Percentiles rank a stretch among this genome's conserved stretches.
These are phyloP conservation scores for Sander lucioperca DNA, from an alignment of 2,113 vertebrate genomes.

Conservation along the genomic window DNA sequence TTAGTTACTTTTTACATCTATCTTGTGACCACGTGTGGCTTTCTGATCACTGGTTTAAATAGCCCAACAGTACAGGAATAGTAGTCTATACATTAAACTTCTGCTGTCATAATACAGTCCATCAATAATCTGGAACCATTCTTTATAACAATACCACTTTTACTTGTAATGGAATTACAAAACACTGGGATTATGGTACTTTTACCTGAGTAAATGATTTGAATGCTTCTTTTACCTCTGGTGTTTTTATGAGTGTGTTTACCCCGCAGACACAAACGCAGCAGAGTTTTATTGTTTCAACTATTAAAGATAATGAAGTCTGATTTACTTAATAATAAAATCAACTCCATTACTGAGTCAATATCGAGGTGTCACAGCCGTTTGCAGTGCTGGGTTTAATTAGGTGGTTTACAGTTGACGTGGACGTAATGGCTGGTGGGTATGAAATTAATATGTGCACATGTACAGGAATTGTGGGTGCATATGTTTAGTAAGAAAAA, in stretches of 20 bases:
- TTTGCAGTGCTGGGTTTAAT: constrained; percentile 12
- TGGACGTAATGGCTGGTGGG: not conserved
- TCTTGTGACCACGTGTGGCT: not conserved
- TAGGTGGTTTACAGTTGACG: not conserved
- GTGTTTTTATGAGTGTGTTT: constrained; percentile 3
- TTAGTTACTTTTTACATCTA: not conserved
- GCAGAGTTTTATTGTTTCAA: not conserved
- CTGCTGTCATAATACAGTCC: not conserved
- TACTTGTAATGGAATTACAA: not conserved
- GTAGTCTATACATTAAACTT: not conserved
- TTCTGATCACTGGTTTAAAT: not conserved
- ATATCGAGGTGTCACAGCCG: not conserved
- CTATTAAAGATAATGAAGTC: not conserved
- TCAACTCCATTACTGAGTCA: constrained; percentile 15
- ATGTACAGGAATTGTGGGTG: not conserved
- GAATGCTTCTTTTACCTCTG: not conserved
- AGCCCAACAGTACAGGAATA: not conserved
- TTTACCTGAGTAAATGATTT: not conserved
- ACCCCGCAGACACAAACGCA: not conserved
- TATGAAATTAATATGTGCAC: constrained; percentile 11
- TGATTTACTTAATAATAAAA: not conserved
- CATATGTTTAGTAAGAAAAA: not conserved
- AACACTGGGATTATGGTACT: not conserved
- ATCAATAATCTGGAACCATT: not conserved
- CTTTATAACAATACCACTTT: not conserved